phyloP scores from a whole-genome alignment of 2,888 invertebrate genomes.

The Agrilus mali region DNA sequence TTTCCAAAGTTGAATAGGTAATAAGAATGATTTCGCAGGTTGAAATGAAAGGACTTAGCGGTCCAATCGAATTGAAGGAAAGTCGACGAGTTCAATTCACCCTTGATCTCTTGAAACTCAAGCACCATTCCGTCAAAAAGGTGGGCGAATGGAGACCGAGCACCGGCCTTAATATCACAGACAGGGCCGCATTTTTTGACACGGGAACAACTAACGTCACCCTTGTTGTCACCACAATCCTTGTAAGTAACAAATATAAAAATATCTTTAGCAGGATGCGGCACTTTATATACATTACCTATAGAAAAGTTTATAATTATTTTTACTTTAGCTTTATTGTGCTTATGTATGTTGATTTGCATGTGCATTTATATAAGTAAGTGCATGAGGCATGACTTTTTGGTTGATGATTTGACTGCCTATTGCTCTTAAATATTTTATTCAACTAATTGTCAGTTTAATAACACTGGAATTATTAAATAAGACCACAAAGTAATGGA shows the following conservation, averaged over 20 bases:
- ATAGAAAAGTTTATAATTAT: neutral
- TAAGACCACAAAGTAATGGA: too few species aligned
- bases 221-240: constrained; percentile 61
- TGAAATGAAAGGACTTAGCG: constrained; percentile 67
- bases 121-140: constrained; percentile 59
- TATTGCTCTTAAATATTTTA: too few species aligned
- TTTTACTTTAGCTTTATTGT: too few species aligned
- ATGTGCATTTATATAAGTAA: too few species aligned
- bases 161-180: constrained; percentile 55
- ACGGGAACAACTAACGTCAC: constrained; percentile 60
- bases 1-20: too few species aligned
- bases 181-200: constrained; percentile 58
- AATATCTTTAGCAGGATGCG: too few species aligned
- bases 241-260: constrained; percentile 39
- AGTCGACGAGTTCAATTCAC: constrained; percentile 63
- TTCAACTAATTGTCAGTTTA: too few species aligned
- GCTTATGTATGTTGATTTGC: too few species aligned
- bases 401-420: too few species aligned
- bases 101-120: constrained; percentile 60
- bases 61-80: constrained; percentile 69
- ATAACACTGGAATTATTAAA: too few species aligned
- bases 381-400: too few species aligned
- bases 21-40: constrained; percentile 49
- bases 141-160: constrained; percentile 65
- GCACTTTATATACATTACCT: too few species aligned